A percentile compares a stretch with the other conserved stretches of the same genome.
Conservation (phyloP, 1,140 invertebrate genomes). For the Hycleus phaleratus region DNA sequence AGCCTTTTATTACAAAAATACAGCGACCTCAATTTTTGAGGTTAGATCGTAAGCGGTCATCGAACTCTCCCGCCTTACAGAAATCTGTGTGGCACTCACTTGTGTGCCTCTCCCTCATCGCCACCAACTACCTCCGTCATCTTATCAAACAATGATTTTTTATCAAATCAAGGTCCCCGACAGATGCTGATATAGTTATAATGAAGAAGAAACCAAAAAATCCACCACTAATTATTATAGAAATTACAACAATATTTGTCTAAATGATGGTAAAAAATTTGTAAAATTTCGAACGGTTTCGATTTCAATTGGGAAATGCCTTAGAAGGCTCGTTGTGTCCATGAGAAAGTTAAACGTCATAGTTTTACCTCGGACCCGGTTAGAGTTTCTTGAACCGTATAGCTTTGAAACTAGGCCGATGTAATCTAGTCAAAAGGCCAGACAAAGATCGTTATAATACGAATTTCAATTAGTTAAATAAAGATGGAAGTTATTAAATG, state of each 20-base stretch:
- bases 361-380: slow-evolving; percentile 29
- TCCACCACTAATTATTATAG: too few relatives aligned
- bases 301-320: slow-evolving; percentile 25
- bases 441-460: slow-evolving; percentile 10
- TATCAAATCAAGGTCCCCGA: slow-evolving; percentile 23
- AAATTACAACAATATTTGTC: too few relatives aligned
- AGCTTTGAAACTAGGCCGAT: slow-evolving; percentile 24
- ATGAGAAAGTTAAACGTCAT: slow-evolving; percentile 34
- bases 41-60: slow-evolving; percentile 30
- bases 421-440: slow-evolving; percentile 7
- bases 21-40: slow-evolving; percentile 38
- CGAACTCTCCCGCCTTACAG: slow-evolving; percentile 20
- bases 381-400: slow-evolving; percentile 30
- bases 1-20: slow-evolving; percentile 26
- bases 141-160: slow-evolving; percentile 4
- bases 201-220: neutral
- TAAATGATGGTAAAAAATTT: neutral
- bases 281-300: slow-evolving; percentile 13
- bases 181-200: neutral
- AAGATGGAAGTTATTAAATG: neutral
- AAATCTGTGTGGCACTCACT: neutral
- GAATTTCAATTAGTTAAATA: neutral
- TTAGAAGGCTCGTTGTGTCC: slow-evolving; percentile 27
- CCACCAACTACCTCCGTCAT: neutral
- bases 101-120: too few relatives aligned